Percentiles rank a stretch among this genome's conserved stretches.
Evolutionary conservation across 2,113 vertebrate genomes (phyloP).

Genomic region (Scytalopus superciliaris): DNA sequence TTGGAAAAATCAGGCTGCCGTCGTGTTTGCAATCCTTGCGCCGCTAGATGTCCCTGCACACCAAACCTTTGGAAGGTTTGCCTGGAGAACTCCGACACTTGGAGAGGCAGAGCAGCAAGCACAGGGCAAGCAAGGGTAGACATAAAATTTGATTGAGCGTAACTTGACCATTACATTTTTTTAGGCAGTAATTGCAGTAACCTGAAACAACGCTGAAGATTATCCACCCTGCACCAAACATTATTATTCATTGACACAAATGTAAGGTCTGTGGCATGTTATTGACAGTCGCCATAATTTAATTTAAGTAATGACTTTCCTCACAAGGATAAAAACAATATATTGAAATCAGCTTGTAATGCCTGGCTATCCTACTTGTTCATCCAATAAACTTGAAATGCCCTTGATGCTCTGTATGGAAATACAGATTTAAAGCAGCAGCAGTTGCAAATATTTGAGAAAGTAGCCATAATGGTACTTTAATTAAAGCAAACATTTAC

Average conservation of each 20-base stretch:
- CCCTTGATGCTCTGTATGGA: background rate
- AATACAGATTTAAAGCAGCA: background rate
- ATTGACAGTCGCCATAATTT: background rate
- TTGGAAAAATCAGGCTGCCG: rapidly evolving
- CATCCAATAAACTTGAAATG: background rate
- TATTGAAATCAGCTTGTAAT: background rate
- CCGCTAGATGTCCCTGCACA: slow-evolving; percentile 69
- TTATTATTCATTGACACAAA: background rate
- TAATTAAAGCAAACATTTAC: background rate
- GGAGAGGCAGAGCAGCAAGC: background rate
- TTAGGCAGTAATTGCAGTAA: background rate
- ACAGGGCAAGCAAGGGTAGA: background rate
- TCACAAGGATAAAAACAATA: background rate
- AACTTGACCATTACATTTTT: background rate
- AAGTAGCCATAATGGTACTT: background rate
- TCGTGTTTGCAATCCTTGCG: background rate
- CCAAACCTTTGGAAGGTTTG: background rate
- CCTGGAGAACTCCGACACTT: rapidly evolving
- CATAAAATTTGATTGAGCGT: background rate
- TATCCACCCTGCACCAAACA: background rate
- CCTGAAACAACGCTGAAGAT: background rate
- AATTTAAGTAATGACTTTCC: background rate
- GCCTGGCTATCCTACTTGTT: background rate
- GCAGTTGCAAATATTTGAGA: background rate
- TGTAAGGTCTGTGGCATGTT: background rate